These are phyloP conservation scores for Trichacis sp. DNA, from an alignment of 2,888 invertebrate species.

Conservation along the genomic window DNA sequence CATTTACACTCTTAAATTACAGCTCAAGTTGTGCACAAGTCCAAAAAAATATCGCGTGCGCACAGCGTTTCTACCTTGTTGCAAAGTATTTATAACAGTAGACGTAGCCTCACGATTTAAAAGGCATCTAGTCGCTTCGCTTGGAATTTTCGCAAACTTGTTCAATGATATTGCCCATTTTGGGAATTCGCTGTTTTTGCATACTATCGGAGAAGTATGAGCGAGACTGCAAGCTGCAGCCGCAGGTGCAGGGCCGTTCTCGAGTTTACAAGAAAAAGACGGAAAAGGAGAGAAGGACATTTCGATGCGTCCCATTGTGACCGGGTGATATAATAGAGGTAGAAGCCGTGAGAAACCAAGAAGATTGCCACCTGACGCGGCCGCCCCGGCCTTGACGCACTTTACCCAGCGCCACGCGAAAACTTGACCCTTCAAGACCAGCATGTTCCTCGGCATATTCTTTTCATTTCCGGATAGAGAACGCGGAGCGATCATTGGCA, in stretches of 20 bases:
- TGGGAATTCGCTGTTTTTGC: too few species aligned
- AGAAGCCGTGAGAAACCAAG: constrained; percentile 64
- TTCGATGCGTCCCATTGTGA: constrained; percentile 64
- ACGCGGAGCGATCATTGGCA: constrained; percentile 46
- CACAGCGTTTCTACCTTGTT: too few species aligned
- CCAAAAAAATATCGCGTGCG: too few species aligned
- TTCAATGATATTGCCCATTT: neutral
- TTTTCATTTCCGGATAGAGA: constrained; percentile 33
- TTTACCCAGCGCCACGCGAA: constrained; percentile 55
- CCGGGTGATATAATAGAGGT: constrained; percentile 66
- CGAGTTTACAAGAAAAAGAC: constrained; percentile 20
- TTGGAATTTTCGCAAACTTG: constrained; percentile 29
- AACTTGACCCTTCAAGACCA: constrained; percentile 42
- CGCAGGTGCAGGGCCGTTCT: constrained; percentile 58
- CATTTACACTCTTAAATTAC: too few species aligned
- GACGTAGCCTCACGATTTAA: constrained; percentile 20
- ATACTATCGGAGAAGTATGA: constrained; percentile 13
- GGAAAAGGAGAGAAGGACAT: constrained; percentile 47
- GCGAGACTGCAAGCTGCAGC: constrained; percentile 55
- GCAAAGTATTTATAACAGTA: too few species aligned
- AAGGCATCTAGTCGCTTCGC: constrained; percentile 23
- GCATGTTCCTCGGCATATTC: too few species aligned
- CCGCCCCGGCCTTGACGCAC: constrained; percentile 57
- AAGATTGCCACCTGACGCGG: constrained; percentile 63
- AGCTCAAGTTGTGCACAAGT: too few species aligned